These are phyloP conservation scores for Eurois occulta DNA, from an alignment of 2,888 invertebrate genomes.

Conservation along the genomic window DNA sequence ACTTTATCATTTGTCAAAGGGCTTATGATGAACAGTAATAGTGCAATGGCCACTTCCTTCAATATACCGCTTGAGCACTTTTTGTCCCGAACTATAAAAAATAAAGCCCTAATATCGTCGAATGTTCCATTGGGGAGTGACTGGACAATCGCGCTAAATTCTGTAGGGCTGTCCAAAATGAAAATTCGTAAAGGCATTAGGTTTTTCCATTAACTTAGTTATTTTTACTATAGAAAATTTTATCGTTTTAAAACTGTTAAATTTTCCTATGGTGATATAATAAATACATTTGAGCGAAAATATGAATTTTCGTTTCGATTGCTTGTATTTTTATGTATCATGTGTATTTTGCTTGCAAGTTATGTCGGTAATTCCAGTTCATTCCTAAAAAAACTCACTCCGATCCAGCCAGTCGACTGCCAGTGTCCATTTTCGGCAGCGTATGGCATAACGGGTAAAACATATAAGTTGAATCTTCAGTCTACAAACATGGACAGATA, in stretches of 20 bases:
- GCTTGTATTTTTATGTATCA: background rate
- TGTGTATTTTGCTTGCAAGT: background rate
- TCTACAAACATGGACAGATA: background rate
- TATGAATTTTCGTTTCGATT: background rate
- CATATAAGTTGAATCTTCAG: background rate
- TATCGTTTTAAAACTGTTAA: background rate
- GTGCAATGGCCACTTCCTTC: slow-evolving; percentile 85
- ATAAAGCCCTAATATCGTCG: slow-evolving; percentile 90
- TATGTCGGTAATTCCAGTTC: background rate
- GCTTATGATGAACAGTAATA: slow-evolving; percentile 80
- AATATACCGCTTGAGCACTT: slow-evolving; percentile 85
- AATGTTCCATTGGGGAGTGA: slow-evolving; percentile 90
- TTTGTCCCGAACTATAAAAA: slow-evolving; percentile 90
- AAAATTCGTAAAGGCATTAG: background rate
- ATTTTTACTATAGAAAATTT: background rate
- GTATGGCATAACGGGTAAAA: background rate
- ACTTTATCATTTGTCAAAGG: slow-evolving; percentile 57
- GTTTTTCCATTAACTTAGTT: background rate
- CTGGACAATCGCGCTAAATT: slow-evolving; percentile 86
- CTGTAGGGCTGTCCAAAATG: slow-evolving; percentile 77
- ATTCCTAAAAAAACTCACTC: background rate
- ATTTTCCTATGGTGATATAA: background rate
- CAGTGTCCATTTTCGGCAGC: background rate
- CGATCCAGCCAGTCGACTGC: too few species aligned
- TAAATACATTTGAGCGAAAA: background rate